These are phyloP conservation scores for Spodoptera exigua DNA, from an alignment of 2,888 invertebrate species.

Conservation along the genomic window DNA sequence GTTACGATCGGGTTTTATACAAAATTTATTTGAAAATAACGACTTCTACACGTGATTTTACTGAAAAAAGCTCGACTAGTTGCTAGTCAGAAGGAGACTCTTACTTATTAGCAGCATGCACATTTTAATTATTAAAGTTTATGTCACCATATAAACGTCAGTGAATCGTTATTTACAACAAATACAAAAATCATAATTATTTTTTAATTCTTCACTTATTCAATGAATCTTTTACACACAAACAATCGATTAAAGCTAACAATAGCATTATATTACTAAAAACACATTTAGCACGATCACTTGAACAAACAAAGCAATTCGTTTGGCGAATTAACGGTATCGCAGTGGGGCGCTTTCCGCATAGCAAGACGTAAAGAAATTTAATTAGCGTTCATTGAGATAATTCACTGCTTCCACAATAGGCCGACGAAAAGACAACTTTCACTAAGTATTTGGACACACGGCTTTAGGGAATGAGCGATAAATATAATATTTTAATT, in stretches of 20 bases:
- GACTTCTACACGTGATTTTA: too few relatives aligned
- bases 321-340: slow-evolving; percentile 73
- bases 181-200: too few relatives aligned
- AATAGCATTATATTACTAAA: slow-evolving; percentile 46
- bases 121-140: too few relatives aligned
- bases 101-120: too few relatives aligned
- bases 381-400: slow-evolving; percentile 84
- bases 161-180: too few relatives aligned
- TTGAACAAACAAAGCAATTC: slow-evolving; percentile 74
- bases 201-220: too few relatives aligned
- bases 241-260: slow-evolving; percentile 40
- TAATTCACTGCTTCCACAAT: slow-evolving; percentile 82
- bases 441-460: slow-evolving; percentile 66
- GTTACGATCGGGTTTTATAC: too few relatives aligned
- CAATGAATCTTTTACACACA: slow-evolving; percentile 2
- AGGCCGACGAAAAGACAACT: slow-evolving; percentile 77
- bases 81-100: too few relatives aligned
- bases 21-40: too few relatives aligned
- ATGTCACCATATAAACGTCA: too few relatives aligned
- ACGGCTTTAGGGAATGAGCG: slow-evolving; percentile 35
- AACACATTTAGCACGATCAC: slow-evolving; percentile 65
- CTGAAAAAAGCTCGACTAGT: too few relatives aligned
- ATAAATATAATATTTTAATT: not conserved
- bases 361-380: slow-evolving; percentile 81
- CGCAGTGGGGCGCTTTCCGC: slow-evolving; percentile 68